Evolutionary conservation across 2,113 vertebrate species (phyloP).

Genomic region (Protomyctophum bolini): DNA sequence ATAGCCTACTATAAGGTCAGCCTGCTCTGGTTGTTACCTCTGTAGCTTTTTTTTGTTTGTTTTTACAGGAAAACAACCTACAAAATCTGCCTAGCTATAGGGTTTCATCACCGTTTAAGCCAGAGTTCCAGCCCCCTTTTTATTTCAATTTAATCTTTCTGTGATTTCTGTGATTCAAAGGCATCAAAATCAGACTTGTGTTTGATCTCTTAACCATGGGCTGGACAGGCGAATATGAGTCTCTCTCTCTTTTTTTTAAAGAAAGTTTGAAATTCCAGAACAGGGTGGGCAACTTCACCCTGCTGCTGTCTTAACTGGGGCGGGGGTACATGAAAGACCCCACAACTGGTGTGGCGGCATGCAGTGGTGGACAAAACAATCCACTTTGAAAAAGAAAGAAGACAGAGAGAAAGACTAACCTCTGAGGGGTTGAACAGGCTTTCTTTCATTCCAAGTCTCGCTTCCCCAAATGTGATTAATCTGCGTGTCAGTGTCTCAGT

Average conservation of each 20-base stretch:
- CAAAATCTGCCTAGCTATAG: no score
- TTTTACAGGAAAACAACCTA: no score
- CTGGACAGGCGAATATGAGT: conserved; percentile 61
- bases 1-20: no score
- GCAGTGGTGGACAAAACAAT: conserved; percentile 70
- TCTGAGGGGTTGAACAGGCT: conserved; percentile 70
- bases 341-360: conserved; percentile 50
- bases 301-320: conserved; percentile 49
- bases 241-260: conserved; percentile 16
- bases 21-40: no score
- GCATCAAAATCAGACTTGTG: conserved; percentile 55
- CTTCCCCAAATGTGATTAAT: conserved; percentile 64
- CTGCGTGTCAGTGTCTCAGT: conserved; percentile 42
- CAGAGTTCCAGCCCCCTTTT: conserved; percentile 40
- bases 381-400: conserved; percentile 76
- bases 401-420: conserved; percentile 58
- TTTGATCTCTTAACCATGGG: conserved; percentile 71
- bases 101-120: not conserved
- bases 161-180: conserved; percentile 70
- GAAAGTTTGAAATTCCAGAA: conserved; percentile 62
- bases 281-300: conserved; percentile 44
- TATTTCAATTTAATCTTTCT: conserved; percentile 74
- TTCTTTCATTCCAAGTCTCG: conserved; percentile 57
- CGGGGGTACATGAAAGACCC: conserved; percentile 54
- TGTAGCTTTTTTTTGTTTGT: no score